Evolutionary conservation across 2,797 vertebrate genomes (phyloP).

Genomic region (Basileuterus tristriatus): DNA sequence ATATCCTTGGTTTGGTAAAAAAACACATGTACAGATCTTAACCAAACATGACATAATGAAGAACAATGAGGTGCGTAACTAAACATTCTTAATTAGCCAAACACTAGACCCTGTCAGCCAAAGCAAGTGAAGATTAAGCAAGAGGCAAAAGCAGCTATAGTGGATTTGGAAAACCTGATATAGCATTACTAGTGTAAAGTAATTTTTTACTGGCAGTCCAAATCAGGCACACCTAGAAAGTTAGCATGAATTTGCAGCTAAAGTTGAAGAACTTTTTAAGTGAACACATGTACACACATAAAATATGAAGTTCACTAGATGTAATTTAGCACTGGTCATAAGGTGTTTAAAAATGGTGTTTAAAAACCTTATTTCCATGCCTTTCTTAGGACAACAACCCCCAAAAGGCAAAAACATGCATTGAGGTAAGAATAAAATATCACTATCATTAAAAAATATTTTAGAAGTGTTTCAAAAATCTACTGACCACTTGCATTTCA

Average conservation of each 20-base stretch:
- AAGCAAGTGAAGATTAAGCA: background rate
- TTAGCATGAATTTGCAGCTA: background rate
- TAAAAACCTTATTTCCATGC: accelerated
- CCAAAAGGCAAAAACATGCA: background rate
- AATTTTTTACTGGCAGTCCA: background rate
- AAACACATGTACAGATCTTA: background rate
- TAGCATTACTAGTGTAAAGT: background rate
- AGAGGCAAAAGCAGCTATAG: background rate
- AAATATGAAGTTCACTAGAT: background rate
- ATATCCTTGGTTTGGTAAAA: background rate
- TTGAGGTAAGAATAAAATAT: background rate
- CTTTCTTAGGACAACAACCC: background rate
- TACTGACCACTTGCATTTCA: background rate
- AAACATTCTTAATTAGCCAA: background rate
- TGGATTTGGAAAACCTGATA: background rate
- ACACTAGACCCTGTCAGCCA: background rate
- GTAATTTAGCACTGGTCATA: background rate
- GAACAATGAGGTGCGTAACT: background rate
- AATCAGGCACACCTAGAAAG: background rate
- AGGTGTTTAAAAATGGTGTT: background rate
- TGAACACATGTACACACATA: accelerated
- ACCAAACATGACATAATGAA: conserved; percentile 5
- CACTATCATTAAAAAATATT: background rate
- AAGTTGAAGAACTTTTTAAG: background rate
- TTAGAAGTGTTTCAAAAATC: background rate